phyloP scores from a whole-genome alignment of 2,113 vertebrate genomes.

The Callochromis pleurospilus region DNA sequence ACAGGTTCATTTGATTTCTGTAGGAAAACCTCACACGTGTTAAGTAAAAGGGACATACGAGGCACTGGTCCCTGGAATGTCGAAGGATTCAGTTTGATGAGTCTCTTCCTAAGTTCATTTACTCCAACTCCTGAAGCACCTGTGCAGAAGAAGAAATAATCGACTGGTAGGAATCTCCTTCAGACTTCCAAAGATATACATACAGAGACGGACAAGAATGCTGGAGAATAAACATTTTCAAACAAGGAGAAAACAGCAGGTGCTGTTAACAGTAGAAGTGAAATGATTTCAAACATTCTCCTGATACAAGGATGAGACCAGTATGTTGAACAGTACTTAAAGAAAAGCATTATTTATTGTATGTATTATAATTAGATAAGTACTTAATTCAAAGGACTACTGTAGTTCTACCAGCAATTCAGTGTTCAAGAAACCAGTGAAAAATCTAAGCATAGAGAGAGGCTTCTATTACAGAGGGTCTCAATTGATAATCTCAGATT shows the following conservation, averaged over 20 bases:
- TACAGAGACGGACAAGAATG: background rate
- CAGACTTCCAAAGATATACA: background rate
- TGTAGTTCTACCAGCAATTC: background rate
- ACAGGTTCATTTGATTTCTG: background rate
- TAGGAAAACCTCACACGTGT: background rate
- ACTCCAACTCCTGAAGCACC: slow-evolving; percentile 90
- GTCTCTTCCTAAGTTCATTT: slow-evolving; percentile 80
- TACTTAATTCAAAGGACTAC: background rate
- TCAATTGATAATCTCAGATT: background rate
- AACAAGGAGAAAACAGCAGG: background rate
- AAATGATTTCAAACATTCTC: background rate
- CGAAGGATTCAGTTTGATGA: slow-evolving; percentile 79
- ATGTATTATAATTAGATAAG: background rate
- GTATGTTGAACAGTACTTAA: background rate
- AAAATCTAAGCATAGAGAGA: background rate
- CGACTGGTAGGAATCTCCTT: background rate
- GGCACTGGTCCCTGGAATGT: slow-evolving; percentile 82
- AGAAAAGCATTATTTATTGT: background rate
- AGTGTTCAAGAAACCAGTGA: background rate
- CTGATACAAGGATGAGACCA: background rate
- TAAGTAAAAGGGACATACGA: slow-evolving; percentile 72
- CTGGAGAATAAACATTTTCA: background rate
- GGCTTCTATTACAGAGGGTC: background rate
- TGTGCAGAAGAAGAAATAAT: slow-evolving; percentile 19
- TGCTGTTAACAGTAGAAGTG: background rate